Percentiles rank a stretch among this genome's conserved stretches.
Evolutionary conservation across 2,888 invertebrate genomes (phyloP).

Genomic region (Arctia plantaginis): DNA sequence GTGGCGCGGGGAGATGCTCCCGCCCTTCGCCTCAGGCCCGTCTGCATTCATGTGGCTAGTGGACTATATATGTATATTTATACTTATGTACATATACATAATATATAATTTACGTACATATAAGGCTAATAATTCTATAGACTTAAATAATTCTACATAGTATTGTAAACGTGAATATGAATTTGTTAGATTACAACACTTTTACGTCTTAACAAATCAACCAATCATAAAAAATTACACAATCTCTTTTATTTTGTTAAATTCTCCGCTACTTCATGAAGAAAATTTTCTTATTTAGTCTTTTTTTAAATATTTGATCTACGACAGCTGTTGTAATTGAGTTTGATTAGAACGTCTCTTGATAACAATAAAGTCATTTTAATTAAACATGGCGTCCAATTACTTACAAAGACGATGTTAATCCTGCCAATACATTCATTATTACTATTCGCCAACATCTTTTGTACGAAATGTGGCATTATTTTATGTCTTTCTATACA

Average conservation of each 20-base stretch:
- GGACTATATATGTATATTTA: no score
- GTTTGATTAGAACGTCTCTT: conserved; percentile 3
- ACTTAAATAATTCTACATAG: not conserved
- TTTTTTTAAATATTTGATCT: not conserved
- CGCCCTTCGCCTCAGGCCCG: not conserved
- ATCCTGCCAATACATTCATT: not conserved
- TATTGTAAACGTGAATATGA: not conserved
- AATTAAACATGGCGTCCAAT: not conserved
- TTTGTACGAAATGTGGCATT: not conserved
- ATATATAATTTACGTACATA: not conserved
- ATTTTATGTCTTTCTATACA: not conserved
- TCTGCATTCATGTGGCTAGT: not conserved
- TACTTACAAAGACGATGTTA: not conserved
- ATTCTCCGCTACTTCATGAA: not conserved
- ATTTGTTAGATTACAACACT: not conserved
- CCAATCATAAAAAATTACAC: no score
- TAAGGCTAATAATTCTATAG: not conserved
- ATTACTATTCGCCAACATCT: not conserved
- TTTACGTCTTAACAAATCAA: no score
- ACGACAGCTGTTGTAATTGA: not conserved
- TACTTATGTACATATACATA: no score
- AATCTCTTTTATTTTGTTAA: not conserved
- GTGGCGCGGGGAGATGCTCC: no score
- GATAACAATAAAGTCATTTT: not conserved
- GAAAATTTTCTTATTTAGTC: not conserved